These are phyloP conservation scores for Australoheros scitulus DNA, from an alignment of 2,113 vertebrate genomes.

Conservation along the genomic window DNA sequence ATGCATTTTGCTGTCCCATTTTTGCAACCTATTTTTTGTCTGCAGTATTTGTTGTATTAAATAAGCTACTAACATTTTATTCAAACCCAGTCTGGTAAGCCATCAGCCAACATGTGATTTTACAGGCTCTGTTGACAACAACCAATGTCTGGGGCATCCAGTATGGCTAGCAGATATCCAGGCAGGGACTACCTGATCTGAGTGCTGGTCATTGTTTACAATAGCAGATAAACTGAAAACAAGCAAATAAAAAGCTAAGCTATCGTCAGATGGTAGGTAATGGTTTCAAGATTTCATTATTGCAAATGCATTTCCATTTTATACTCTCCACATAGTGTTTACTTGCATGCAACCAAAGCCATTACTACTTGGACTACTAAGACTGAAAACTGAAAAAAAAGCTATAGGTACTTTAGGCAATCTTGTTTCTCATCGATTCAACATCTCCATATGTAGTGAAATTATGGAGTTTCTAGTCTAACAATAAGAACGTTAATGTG, in stretches of 20 bases:
- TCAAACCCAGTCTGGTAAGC: background rate
- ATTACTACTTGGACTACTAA: background rate
- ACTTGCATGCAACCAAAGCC: background rate
- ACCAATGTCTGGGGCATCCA: background rate
- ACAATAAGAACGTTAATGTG: no score
- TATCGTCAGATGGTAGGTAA: background rate
- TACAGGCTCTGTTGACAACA: background rate
- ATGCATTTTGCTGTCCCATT: background rate
- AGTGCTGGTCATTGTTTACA: background rate
- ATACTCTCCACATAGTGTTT: background rate
- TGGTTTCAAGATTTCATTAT: constrained; percentile 8
- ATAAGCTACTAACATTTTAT: background rate
- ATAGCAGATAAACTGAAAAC: background rate
- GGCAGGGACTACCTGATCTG: background rate
- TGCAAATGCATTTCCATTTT: background rate
- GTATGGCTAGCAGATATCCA: background rate
- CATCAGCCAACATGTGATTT: background rate
- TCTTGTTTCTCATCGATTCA: background rate
- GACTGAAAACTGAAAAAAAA: no score
- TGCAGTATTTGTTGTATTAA: background rate
- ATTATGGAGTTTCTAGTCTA: no score
- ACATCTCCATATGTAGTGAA: no score
- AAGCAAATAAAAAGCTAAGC: background rate
- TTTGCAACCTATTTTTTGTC: background rate
- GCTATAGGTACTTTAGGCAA: background rate